phyloP scores from a whole-genome alignment of 2,113 vertebrate species.

The Meles meles region DNA sequence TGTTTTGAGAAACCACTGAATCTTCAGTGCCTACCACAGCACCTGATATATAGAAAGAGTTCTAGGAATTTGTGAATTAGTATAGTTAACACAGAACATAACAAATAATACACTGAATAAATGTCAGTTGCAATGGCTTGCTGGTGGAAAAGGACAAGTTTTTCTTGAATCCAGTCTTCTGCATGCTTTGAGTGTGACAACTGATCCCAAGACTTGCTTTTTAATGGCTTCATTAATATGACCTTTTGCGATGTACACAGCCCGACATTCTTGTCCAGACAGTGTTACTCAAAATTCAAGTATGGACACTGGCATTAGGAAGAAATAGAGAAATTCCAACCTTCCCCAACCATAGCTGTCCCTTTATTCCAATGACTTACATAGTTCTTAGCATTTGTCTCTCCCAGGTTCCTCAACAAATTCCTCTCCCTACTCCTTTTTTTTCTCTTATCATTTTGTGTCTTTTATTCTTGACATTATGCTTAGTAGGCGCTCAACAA shows the following conservation, averaged over 20 bases:
- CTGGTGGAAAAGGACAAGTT: neutral
- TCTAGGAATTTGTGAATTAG: neutral
- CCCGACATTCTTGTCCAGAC: neutral
- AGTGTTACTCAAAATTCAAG: conserved; percentile 4
- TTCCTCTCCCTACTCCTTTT: neutral
- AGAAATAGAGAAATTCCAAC: neutral
- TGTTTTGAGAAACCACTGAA: neutral
- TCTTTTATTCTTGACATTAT: neutral
- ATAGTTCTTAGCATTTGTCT: neutral
- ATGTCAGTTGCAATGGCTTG: neutral
- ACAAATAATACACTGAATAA: neutral
- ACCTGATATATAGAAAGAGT: neutral
- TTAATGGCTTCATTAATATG: conserved; percentile 4
- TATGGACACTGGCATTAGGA: neutral
- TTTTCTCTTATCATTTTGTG: neutral
- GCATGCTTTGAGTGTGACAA: neutral
- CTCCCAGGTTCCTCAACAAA: neutral
- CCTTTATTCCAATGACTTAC: neutral
- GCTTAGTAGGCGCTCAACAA: neutral
- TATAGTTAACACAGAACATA: neutral
- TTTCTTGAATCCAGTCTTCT: neutral
- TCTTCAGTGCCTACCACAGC: neutral
- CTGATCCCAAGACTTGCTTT: neutral
- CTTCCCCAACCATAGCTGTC: neutral
- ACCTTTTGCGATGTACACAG: neutral